Conservation (phyloP, 2,888 invertebrate genomes). For the Nysson spinosus region DNA sequence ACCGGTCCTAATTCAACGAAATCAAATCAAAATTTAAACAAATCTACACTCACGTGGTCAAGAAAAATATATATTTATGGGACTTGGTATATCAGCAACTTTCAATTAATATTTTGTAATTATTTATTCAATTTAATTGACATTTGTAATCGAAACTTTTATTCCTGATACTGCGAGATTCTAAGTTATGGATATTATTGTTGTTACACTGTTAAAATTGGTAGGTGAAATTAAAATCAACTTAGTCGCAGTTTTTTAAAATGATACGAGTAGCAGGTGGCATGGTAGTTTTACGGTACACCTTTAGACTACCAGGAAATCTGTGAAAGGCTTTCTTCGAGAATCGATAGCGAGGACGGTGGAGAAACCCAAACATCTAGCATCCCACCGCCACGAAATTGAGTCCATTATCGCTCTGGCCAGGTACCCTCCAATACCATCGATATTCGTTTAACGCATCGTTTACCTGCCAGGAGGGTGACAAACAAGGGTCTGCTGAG, state of each 20-base stretch:
- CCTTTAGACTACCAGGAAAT: constrained; percentile 57
- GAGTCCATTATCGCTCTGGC: constrained; percentile 66
- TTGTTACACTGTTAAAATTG: too few species aligned
- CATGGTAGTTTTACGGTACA: constrained; percentile 49
- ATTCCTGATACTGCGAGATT: too few species aligned
- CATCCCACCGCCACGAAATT: constrained; percentile 60
- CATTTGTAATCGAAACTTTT: too few species aligned
- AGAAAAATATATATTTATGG: constrained; percentile 2
- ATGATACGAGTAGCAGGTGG: constrained; percentile 12
- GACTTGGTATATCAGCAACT: too few species aligned
- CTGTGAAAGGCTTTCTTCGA: constrained; percentile 41
- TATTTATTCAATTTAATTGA: too few species aligned
- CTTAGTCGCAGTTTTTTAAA: too few species aligned
- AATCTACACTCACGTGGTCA: too few species aligned
- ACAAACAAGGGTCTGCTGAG: constrained; percentile 56
- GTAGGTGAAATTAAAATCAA: too few species aligned
- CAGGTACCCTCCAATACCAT: constrained; percentile 62
- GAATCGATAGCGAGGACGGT: constrained; percentile 59
- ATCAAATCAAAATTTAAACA: too few species aligned
- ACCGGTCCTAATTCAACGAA: constrained; percentile 50
- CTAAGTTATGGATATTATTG: too few species aligned
- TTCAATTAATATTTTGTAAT: too few species aligned
- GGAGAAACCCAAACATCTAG: constrained; percentile 51
- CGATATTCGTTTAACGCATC: constrained; percentile 68
- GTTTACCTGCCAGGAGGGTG: constrained; percentile 53